phyloP scores from a whole-genome alignment of 2,888 invertebrate genomes.

The Oscheius sp. region DNA sequence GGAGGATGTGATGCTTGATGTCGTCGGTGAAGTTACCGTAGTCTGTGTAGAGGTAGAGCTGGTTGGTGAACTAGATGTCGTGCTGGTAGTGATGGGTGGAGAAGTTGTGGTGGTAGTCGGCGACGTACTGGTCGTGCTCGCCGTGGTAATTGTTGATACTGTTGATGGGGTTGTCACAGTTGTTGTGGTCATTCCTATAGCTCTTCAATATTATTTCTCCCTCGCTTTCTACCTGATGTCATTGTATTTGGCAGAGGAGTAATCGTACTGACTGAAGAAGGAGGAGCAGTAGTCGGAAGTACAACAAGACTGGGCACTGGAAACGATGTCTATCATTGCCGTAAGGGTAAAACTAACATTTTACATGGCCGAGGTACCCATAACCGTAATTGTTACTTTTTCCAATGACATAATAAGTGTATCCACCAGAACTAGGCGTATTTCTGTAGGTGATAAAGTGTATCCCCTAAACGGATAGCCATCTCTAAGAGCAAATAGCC shows the following conservation, averaged over 20 bases:
- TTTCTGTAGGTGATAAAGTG: not conserved
- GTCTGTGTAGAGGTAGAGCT: not conserved
- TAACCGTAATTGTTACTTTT: slow-evolving; percentile 9
- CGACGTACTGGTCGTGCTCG: not conserved
- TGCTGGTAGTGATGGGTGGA: not conserved
- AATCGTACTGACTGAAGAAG: not conserved
- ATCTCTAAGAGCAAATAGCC: not conserved
- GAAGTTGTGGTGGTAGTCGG: not conserved
- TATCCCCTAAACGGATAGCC: slow-evolving; percentile 1
- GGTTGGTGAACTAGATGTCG: not conserved
- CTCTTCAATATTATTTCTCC: too few species aligned
- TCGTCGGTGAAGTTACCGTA: not conserved
- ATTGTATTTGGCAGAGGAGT: not conserved
- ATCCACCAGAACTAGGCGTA: not conserved
- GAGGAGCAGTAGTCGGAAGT: not conserved
- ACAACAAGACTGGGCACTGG: slow-evolving; percentile 1
- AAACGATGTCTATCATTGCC: not conserved
- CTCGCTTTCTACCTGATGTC: not conserved
- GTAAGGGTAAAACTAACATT: slow-evolving; percentile 4
- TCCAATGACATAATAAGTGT: slow-evolving; percentile 3
- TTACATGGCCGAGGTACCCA: slow-evolving; percentile 18
- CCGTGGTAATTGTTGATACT: not conserved
- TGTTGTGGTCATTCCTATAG: not conserved
- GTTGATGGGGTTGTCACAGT: not conserved
- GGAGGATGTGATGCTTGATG: not conserved